These are phyloP conservation scores for Rhingia campestris DNA, from an alignment of 2,888 invertebrate genomes.

Conservation along the genomic window DNA sequence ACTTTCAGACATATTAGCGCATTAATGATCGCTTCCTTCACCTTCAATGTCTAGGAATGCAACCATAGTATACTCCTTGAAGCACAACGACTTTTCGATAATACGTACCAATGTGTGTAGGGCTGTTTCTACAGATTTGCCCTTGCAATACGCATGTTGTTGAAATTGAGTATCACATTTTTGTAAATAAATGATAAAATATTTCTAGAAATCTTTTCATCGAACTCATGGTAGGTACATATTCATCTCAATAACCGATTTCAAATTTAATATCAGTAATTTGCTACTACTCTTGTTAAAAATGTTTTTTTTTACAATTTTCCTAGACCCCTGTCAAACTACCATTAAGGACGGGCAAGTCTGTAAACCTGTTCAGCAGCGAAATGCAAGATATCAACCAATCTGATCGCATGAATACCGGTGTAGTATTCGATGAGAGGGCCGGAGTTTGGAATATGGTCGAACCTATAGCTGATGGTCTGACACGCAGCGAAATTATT, in stretches of 20 bases:
- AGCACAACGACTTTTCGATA: too few relatives aligned
- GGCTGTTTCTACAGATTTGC: too few relatives aligned
- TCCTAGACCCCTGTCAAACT: conserved; percentile 25
- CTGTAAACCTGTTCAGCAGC: conserved; percentile 5
- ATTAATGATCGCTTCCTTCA: too few relatives aligned
- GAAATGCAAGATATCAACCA: conserved; percentile 30
- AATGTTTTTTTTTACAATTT: conserved; percentile 1
- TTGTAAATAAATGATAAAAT: background rate
- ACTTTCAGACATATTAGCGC: too few relatives aligned
- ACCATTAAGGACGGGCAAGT: conserved; percentile 18
- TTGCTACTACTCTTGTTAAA: background rate
- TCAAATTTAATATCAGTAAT: background rate
- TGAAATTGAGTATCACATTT: too few relatives aligned
- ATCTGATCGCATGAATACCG: conserved; percentile 22
- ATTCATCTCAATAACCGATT: background rate
- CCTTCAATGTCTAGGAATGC: too few relatives aligned
- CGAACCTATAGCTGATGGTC: conserved; percentile 75
- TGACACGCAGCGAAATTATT: conserved; percentile 81
- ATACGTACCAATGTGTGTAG: too few relatives aligned
- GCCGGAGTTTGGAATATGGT: conserved; percentile 75
- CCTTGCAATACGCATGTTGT: too few relatives aligned
- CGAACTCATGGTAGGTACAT: conserved; percentile 28
- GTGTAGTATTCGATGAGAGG: conserved; percentile 50
- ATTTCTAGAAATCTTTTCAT: conserved; percentile 4
- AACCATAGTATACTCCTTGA: too few relatives aligned